Percentiles rank a stretch among this genome's conserved stretches.
phyloP scores from a whole-genome alignment of 2,113 vertebrate genomes.

The Siniperca chuatsi region DNA sequence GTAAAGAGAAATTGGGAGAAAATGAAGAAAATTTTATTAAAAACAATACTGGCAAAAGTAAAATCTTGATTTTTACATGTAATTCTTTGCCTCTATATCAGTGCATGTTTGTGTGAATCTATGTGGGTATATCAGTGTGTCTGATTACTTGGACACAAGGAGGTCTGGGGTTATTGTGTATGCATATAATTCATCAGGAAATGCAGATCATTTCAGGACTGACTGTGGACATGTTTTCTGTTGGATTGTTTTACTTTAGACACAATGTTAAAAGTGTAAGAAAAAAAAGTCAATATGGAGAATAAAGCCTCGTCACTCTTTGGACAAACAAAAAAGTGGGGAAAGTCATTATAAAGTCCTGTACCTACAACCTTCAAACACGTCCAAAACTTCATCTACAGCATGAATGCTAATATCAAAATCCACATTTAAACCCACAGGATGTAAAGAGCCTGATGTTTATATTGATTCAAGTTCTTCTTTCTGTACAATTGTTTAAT shows the following conservation, averaged over 20 bases:
- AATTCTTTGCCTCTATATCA: not conserved
- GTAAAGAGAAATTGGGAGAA: not conserved
- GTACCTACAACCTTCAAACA: not conserved
- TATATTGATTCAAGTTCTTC: not conserved
- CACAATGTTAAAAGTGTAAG: not conserved
- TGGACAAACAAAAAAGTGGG: too few relatives aligned
- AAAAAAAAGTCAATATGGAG: not conserved
- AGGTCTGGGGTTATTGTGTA: not conserved
- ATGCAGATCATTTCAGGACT: not conserved
- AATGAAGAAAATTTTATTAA: constrained; percentile 17
- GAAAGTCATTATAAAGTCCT: not conserved
- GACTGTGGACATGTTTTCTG: not conserved
- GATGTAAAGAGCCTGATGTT: not conserved
- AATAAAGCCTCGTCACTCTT: not conserved
- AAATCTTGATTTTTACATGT: not conserved
- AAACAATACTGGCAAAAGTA: not conserved
- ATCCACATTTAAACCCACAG: not conserved
- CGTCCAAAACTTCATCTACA: not conserved
- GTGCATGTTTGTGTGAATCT: not conserved
- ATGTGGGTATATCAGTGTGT: not conserved
- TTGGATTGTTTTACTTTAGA: not conserved
- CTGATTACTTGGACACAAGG: not conserved
- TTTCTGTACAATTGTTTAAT: not conserved
- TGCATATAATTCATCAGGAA: not conserved
- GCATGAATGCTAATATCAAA: not conserved